Conservation (phyloP, 2,113 vertebrate genomes). For the Pithys albifrons region DNA sequence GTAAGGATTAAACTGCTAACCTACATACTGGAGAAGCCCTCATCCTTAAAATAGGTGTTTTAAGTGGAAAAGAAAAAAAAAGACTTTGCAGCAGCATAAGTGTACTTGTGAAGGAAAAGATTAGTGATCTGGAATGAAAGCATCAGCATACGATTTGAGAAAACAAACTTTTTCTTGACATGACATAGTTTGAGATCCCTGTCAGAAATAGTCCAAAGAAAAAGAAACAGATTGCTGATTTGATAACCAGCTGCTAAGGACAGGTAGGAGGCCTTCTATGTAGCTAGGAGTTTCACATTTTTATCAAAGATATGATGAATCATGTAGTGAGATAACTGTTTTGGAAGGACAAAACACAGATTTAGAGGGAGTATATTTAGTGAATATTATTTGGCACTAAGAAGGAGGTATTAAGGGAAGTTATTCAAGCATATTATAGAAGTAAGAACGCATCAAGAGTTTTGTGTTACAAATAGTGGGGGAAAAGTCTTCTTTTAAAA, state of each 20-base stretch:
- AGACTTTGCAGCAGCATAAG: not conserved
- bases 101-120: not conserved
- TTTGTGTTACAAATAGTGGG: not conserved
- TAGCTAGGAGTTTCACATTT: constrained; percentile 17
- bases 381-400: not conserved
- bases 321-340: constrained; percentile 4
- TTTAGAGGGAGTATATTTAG: not conserved
- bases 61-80: not conserved
- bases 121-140: not conserved
- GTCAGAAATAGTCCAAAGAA: not conserved
- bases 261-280: not conserved
- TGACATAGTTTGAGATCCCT: not conserved
- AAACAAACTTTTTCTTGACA: not conserved
- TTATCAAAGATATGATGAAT: constrained; percentile 22
- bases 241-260: constrained; percentile 19
- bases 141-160: not conserved
- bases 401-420: not conserved
- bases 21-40: not conserved
- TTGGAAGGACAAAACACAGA: constrained; percentile 15
- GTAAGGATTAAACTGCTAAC: not conserved
- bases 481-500: not conserved
- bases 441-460: not conserved
- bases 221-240: constrained; percentile 37
- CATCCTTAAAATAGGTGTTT: not conserved
- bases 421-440: not conserved